These are phyloP conservation scores for Okapia johnstoni DNA, from an alignment of 2,113 vertebrate species.

Conservation along the genomic window DNA sequence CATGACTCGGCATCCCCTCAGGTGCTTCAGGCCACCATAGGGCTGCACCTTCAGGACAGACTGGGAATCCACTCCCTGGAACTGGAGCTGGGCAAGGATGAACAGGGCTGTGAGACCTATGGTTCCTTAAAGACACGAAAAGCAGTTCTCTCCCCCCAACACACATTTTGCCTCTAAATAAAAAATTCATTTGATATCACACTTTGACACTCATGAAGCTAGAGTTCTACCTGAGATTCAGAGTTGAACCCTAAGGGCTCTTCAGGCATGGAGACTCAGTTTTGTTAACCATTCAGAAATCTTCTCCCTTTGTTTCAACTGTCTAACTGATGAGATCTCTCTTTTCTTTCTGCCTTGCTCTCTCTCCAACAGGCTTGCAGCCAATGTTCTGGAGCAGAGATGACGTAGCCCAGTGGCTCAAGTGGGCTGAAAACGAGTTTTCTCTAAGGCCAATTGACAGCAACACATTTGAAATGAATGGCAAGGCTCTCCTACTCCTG, in stretches of 20 bases:
- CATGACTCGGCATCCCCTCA: too few species aligned
- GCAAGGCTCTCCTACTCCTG: constrained; percentile 96
- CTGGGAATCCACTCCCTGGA: too few species aligned
- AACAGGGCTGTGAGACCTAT: neutral
- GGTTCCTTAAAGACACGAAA: neutral
- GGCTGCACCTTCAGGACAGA: neutral
- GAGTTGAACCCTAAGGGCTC: neutral
- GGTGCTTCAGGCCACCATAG: too few species aligned
- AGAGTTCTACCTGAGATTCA: neutral
- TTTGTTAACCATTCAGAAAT: neutral
- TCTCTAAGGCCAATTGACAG: constrained; percentile 93
- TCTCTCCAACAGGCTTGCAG: constrained; percentile 87
- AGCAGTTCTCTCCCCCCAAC: neutral
- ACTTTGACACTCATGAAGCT: neutral
- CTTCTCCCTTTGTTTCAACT: constrained; percentile 12
- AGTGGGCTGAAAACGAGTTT: constrained; percentile 97
- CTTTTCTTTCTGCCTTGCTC: constrained; percentile 3
- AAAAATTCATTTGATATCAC: neutral
- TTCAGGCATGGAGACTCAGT: neutral
- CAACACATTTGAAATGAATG: constrained; percentile 97
- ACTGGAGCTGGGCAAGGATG: neutral
- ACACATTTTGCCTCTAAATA: neutral
- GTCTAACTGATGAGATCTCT: constrained; percentile 39
- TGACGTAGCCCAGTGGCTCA: constrained; percentile 96
- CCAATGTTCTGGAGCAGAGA: constrained; percentile 95